Conservation (phyloP, 1,140 invertebrate genomes). For the Uloborus diversus region DNA sequence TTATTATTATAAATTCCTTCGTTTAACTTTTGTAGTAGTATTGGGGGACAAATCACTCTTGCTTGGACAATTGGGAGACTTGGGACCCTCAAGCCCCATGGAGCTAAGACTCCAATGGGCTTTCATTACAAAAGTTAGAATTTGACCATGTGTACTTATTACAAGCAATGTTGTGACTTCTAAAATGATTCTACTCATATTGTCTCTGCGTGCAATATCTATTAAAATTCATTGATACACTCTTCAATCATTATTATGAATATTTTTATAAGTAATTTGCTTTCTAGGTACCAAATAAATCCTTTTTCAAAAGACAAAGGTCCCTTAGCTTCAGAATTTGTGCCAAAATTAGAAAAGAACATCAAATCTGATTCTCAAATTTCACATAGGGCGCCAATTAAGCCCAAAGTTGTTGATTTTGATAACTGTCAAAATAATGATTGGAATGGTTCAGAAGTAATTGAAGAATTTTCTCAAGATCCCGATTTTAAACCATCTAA, state of each 20-base stretch:
- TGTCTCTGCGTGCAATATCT: too few species aligned
- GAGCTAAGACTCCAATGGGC: too few species aligned
- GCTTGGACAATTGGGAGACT: too few species aligned
- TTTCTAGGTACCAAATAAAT: conserved; percentile 1
- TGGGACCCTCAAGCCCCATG: too few species aligned
- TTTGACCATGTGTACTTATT: too few species aligned
- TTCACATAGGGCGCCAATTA: conserved; percentile 3
- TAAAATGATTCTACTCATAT: not conserved
- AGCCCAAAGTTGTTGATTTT: conserved; percentile 34
- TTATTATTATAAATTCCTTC: too few species aligned
- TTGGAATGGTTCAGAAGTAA: not conserved
- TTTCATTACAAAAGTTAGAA: too few species aligned
- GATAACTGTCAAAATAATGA: conserved; percentile 9
- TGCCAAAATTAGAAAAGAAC: not conserved
- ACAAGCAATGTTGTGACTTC: not conserved
- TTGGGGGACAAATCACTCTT: too few species aligned
- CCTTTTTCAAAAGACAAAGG: conserved; percentile 11
- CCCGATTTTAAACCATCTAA: not conserved
- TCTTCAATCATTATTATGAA: not conserved
- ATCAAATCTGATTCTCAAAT: not conserved
- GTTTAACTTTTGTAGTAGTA: too few species aligned
- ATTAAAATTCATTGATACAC: too few species aligned
- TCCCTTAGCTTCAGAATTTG: conserved; percentile 21
- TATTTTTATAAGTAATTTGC: not conserved
- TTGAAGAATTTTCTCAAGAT: conserved; percentile 20